A percentile compares a stretch with the other conserved stretches of the same genome.
phyloP scores from a whole-genome alignment of 2,797 vertebrate genomes.

The Sphenopsis melanotis region DNA sequence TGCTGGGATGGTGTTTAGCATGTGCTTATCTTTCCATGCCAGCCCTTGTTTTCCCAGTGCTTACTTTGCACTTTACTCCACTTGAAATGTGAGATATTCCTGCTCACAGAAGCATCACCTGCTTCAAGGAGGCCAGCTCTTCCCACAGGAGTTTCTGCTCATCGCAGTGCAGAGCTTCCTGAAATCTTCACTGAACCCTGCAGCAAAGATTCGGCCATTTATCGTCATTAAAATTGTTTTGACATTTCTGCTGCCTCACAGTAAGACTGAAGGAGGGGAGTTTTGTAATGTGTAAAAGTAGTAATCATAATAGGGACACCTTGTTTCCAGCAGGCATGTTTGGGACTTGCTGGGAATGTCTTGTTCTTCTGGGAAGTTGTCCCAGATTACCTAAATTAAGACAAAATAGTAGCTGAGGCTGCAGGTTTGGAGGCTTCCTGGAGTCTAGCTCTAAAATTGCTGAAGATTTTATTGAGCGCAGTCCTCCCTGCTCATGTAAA shows the following conservation, averaged over 20 bases:
- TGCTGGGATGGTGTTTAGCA: background rate
- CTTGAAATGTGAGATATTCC: background rate
- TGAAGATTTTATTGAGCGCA: background rate
- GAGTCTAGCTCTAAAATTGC: background rate
- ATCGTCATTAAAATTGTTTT: background rate
- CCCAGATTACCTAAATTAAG: constrained; percentile 1
- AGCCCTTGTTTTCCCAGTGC: background rate
- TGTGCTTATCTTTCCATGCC: background rate
- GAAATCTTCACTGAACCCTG: background rate
- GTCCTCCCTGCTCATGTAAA: background rate
- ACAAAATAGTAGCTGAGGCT: background rate
- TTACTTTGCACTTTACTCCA: background rate
- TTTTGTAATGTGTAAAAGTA: background rate
- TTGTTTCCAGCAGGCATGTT: background rate
- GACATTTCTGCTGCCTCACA: background rate
- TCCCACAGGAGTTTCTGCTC: background rate
- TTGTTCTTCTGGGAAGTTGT: constrained; percentile 9
- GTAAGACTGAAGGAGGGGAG: background rate
- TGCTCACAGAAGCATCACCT: background rate
- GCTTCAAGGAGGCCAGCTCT: background rate
- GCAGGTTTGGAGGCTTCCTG: background rate
- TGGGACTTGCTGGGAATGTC: background rate
- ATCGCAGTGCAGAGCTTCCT: background rate
- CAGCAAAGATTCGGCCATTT: background rate
- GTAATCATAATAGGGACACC: background rate